Conservation (phyloP, 2,888 invertebrate species). For the Apodemia mormo region DNA sequence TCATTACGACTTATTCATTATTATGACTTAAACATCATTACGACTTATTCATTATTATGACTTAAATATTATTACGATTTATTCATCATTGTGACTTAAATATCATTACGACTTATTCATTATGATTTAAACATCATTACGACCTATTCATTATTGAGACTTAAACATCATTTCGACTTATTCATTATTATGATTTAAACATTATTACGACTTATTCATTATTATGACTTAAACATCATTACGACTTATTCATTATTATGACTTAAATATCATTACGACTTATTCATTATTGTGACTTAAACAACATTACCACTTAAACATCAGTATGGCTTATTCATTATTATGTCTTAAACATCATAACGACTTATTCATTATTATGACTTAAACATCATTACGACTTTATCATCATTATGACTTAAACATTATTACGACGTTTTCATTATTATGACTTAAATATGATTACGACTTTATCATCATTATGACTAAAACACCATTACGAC, state of each 20-base stretch:
- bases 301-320: not conserved
- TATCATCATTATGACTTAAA: no score
- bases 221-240: not conserved
- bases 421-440: no score
- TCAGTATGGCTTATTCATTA: not conserved
- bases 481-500: no score
- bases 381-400: no score
- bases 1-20: not conserved
- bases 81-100: not conserved
- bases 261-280: not conserved
- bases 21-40: not conserved
- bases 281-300: not conserved
- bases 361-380: no score
- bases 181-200: not conserved
- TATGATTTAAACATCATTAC: not conserved
- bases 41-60: not conserved
- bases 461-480: no score
- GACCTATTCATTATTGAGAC: not conserved
- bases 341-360: no score
- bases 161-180: not conserved
- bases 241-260: not conserved
- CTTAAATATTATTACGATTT: not conserved
- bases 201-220: not conserved
- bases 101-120: not conserved
- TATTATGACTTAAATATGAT: no score